Evolutionary conservation across 2,113 vertebrate species (phyloP).

Genomic region (Hipposideros armiger): DNA sequence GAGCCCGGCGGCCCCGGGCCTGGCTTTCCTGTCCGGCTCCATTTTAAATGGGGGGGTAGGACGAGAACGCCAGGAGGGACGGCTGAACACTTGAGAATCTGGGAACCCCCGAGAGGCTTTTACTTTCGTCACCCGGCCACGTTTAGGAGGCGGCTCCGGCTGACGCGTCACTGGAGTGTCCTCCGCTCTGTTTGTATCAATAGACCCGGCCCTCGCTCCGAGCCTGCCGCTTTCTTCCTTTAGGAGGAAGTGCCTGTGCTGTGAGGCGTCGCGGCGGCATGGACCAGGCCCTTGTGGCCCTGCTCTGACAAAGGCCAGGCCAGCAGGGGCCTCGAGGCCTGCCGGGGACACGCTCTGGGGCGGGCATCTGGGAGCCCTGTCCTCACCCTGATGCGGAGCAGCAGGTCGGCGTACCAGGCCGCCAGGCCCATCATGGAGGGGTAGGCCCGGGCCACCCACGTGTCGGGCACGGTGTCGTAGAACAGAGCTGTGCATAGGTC

Average conservation of each 20-base stretch:
- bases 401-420: constrained; percentile 87
- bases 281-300: background rate
- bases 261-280: rapidly evolving
- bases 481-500: constrained; percentile 87
- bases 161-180: rapidly evolving
- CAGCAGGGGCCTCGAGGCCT: background rate
- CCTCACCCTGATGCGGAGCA: constrained; percentile 87
- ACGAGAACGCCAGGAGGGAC: background rate
- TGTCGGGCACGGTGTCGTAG: constrained; percentile 84
- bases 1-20: constrained; percentile 52
- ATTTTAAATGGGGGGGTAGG: background rate
- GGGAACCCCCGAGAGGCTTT: background rate
- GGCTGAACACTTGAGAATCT: rapidly evolving
- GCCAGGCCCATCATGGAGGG: constrained; percentile 87
- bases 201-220: background rate
- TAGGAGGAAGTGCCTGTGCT: background rate
- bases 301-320: background rate
- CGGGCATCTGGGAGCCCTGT: rapidly evolving
- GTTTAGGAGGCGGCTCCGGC: rapidly evolving
- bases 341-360: background rate
- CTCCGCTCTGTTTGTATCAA: rapidly evolving
- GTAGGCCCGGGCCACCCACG: constrained; percentile 88
- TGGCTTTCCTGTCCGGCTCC: constrained; percentile 43
- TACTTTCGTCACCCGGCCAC: rapidly evolving
- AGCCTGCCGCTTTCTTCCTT: rapidly evolving